These are phyloP conservation scores for Falco naumanni DNA, from an alignment of 2,797 vertebrate species.

Conservation along the genomic window DNA sequence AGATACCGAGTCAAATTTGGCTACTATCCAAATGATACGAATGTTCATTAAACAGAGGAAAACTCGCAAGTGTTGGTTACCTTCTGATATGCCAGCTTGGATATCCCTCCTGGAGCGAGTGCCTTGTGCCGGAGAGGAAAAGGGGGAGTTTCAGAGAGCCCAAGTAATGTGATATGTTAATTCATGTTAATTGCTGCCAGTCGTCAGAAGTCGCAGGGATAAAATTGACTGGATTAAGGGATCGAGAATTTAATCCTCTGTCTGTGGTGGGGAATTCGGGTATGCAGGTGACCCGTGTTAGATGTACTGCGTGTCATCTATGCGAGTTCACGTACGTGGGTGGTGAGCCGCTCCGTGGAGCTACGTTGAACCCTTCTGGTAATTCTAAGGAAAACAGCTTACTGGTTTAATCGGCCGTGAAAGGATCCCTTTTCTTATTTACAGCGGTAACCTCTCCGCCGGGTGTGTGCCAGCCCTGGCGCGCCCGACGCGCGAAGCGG, in stretches of 20 bases:
- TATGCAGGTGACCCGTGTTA: background rate
- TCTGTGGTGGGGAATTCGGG: background rate
- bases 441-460: background rate
- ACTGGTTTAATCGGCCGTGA: background rate
- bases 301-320: rapidly evolving
- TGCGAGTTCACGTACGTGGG: rapidly evolving
- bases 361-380: background rate
- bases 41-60: background rate
- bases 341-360: background rate
- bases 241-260: background rate
- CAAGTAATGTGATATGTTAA: background rate
- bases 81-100: background rate
- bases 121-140: background rate
- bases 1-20: background rate
- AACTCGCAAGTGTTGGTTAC: background rate
- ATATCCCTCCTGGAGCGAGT: too few species aligned
- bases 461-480: background rate
- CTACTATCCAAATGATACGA: background rate
- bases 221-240: background rate
- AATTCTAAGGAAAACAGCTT: background rate
- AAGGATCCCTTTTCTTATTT: background rate
- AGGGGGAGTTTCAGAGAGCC: background rate
- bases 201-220: background rate
- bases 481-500: background rate
- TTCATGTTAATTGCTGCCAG: background rate